Percentiles rank a stretch among this genome's conserved stretches.
Conservation (phyloP, 2,797 vertebrate species). For the Meriones psammophilus region DNA sequence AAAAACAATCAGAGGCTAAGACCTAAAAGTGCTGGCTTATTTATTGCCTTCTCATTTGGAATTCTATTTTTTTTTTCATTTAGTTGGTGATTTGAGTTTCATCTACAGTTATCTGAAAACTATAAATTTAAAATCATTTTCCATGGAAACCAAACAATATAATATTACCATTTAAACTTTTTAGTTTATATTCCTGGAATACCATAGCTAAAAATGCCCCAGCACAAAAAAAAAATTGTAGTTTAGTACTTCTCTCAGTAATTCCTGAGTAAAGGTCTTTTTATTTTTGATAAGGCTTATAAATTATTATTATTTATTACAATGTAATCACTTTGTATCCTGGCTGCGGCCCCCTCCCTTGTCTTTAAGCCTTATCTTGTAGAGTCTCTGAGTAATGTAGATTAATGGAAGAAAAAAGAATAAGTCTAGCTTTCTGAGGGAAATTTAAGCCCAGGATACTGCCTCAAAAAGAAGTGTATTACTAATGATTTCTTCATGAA, state of each 20-base stretch:
- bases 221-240: not conserved
- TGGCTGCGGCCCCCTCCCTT: too few species aligned
- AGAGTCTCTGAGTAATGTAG: not conserved
- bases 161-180: constrained; percentile 54
- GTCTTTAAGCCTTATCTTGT: not conserved
- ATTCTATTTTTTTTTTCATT: not conserved
- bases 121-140: constrained; percentile 53
- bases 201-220: not conserved
- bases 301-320: too few species aligned
- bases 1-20: constrained; percentile 27
- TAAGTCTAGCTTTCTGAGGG: not conserved
- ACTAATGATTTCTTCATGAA: constrained; percentile 19
- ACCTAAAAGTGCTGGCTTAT: constrained; percentile 30
- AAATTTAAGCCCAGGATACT: not conserved
- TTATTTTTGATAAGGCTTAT: too few species aligned
- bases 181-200: constrained; percentile 24
- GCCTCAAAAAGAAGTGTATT: not conserved
- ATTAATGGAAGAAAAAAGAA: not conserved
- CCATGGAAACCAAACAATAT: not conserved
- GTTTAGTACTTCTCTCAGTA: constrained; percentile 9
- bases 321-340: too few species aligned
- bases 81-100: constrained; percentile 18
- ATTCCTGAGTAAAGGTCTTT: not conserved
- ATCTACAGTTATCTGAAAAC: not conserved
- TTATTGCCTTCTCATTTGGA: constrained; percentile 52